Evolutionary conservation across 2,113 vertebrate species (phyloP).

Genomic region (Oceanites oceanicus): DNA sequence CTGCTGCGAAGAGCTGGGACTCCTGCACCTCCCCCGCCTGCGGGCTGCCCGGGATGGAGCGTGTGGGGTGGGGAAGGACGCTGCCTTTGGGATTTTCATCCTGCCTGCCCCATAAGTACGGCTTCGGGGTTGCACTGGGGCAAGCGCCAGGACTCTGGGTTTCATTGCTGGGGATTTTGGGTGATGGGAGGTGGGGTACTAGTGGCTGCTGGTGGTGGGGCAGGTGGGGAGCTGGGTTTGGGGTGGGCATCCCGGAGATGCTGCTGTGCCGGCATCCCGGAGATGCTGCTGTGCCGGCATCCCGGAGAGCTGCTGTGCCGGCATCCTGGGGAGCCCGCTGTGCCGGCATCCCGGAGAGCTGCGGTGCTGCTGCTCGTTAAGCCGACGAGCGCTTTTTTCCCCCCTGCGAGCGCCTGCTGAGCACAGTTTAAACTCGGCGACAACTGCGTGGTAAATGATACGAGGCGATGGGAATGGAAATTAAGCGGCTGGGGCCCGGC

Average conservation of each 20-base stretch:
- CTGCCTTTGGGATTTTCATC: background rate
- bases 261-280: background rate
- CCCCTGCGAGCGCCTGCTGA: background rate
- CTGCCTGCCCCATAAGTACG: accelerated
- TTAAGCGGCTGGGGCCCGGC: background rate
- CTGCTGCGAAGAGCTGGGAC: accelerated
- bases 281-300: background rate
- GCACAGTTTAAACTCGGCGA: background rate
- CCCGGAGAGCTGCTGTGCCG: background rate
- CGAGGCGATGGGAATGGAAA: background rate
- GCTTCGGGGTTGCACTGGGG: background rate
- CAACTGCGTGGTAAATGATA: background rate
- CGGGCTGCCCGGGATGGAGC: accelerated
- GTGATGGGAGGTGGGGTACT: background rate
- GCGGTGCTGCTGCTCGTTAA: background rate
- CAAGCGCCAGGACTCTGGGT: too few relatives aligned
- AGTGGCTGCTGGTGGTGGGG: background rate
- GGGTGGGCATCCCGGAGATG: background rate
- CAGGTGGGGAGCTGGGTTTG: background rate
- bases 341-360: background rate
- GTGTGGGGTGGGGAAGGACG: accelerated
- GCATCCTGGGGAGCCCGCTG: background rate
- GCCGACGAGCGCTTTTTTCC: accelerated
- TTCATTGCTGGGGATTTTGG: background rate
- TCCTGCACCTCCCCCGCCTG: background rate